Base-by-base conservation (phyloP, 2,888 invertebrate species). In the Pteria penguin region DNA sequence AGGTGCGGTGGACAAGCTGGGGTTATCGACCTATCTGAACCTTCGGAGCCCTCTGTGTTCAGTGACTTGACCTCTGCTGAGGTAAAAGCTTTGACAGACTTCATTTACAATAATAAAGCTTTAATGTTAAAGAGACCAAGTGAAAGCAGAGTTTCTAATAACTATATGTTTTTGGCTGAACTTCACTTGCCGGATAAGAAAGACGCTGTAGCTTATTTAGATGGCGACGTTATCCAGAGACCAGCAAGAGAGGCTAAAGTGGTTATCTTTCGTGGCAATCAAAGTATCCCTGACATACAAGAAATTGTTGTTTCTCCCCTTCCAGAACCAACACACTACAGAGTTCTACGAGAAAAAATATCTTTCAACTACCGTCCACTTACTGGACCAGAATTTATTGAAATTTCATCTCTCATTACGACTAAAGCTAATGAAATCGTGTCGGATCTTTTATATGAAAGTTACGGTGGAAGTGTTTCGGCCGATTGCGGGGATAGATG, bases 281-380 rank as follows among this genome's bases (percentile, higher is more conserved):
- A 65, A 45, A 27, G 62, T 4, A 81, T 77, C 14, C 84, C 86
- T 0, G 80, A 82, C n/a, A 80, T 88, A 2, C 83, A 87, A 58
- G 89, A 89, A 67, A 86, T 84, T 52, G 71, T 80, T 5, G 86
- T 89, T 0, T 85, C 85, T 3, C 87, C 87, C 2, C 71, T 88
- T 8, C 45, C 45, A 18, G 18, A 45, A 14, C 45, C 45, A 18
- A 18, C 45, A 45, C 45, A 45, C 11, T 62, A 67, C 1, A 63
- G 63, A 14, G 66, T 55, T n/a, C 70, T 75, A 27, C 52, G 63
- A 27, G 74, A 79, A 60, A 79, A 82, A 0, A 81, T 84, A 11
- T 81, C 84, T 0, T 88, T 85, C 45, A 65, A 75, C n/a, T 80
- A 78, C 54, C 77, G 88, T 11, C 87, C 88, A 0, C 29, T 82